Conservation (phyloP, 1,140 invertebrate genomes). For the Cotesia vestalis region DNA sequence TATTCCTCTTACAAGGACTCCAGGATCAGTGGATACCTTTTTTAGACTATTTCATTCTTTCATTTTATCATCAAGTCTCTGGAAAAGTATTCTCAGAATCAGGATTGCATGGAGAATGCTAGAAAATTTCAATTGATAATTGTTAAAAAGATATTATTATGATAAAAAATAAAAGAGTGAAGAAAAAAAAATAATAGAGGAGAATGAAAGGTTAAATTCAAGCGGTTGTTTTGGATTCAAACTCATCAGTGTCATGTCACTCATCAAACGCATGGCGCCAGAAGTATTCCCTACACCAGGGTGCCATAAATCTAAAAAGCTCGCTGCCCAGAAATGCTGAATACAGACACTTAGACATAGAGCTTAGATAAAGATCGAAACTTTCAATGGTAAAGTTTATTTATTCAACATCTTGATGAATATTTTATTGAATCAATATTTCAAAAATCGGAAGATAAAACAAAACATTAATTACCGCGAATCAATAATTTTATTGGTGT, state of each 20-base stretch:
- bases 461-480: too few species aligned
- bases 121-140: background rate
- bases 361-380: background rate
- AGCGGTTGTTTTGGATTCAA: background rate
- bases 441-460: too few species aligned
- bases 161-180: background rate
- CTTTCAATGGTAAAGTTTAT: too few species aligned
- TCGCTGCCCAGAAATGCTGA: background rate
- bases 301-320: constrained; percentile 47
- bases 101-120: constrained; percentile 44
- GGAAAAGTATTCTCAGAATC: constrained; percentile 48
- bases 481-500: too few species aligned
- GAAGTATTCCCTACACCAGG: constrained; percentile 59
- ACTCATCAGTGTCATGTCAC: constrained; percentile 56
- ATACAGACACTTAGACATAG: background rate
- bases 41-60: constrained; percentile 23
- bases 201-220: background rate
- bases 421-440: too few species aligned
- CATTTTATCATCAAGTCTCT: background rate
- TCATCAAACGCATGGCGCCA: constrained; percentile 56
- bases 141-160: background rate
- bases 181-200: background rate
- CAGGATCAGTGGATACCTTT: constrained; percentile 38
- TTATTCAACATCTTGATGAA: too few species aligned
- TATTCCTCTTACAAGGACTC: constrained; percentile 48